A percentile compares a stretch with the other conserved stretches of the same genome.
These are phyloP conservation scores for Agrochola lychnidis DNA, from an alignment of 2,888 invertebrate species.

Conservation along the genomic window DNA sequence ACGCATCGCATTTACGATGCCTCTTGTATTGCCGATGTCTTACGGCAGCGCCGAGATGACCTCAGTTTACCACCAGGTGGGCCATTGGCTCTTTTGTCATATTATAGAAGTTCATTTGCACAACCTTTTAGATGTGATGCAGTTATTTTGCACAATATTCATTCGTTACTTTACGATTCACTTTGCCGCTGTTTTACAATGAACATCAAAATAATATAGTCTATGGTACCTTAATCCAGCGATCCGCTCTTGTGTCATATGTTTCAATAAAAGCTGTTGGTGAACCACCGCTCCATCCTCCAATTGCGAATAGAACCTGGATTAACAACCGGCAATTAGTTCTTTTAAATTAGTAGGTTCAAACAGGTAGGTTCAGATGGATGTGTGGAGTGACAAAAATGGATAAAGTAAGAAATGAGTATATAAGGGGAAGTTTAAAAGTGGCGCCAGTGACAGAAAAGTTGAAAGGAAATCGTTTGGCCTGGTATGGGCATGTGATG, in stretches of 20 bases:
- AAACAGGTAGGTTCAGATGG: too few species aligned
- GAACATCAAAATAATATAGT: background rate
- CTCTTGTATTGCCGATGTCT: background rate
- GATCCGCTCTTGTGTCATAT: conserved; percentile 96
- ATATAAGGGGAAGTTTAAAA: too few species aligned
- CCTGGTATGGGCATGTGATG: too few species aligned
- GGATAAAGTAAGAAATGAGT: too few species aligned
- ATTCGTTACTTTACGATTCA: background rate
- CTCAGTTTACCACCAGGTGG: background rate
- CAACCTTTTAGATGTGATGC: background rate
- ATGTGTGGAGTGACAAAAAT: too few species aligned
- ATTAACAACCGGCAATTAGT: conserved; percentile 48
- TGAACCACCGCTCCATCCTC: conserved; percentile 92
- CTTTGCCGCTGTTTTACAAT: background rate
- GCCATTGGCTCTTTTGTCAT: too few species aligned
- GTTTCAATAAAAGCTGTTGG: conserved; percentile 96
- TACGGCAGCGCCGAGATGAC: background rate
- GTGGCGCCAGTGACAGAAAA: too few species aligned
- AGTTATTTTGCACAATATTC: background rate
- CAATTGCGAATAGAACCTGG: conserved; percentile 93
- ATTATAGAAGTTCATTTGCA: background rate
- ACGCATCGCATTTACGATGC: background rate
- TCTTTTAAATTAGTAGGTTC: conserved; percentile 29
- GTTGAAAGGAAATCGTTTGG: too few species aligned
- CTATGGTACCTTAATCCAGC: conserved; percentile 94